These are phyloP conservation scores for Mustela nigripes DNA, from an alignment of 2,113 vertebrate species.

Conservation along the genomic window DNA sequence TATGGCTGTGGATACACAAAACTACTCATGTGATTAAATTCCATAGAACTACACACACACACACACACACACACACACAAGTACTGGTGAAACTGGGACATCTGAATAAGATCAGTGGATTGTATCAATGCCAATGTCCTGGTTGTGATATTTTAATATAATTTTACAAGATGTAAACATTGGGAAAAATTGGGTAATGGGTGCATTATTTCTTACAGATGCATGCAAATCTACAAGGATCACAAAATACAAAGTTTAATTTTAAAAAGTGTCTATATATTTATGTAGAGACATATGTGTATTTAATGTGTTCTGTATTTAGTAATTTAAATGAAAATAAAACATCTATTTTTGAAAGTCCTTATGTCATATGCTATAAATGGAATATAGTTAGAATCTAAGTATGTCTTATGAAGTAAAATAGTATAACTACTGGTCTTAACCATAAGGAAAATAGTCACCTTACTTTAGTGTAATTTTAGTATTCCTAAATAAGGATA, in stretches of 20 bases:
- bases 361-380: conserved; percentile 64
- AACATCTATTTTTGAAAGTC: conserved; percentile 53
- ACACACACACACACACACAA: neutral
- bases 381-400: conserved; percentile 63
- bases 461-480: conserved; percentile 75
- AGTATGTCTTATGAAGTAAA: conserved; percentile 64
- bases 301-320: conserved; percentile 63
- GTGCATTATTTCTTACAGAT: conserved; percentile 13
- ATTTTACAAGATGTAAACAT: neutral
- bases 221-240: neutral
- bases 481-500: conserved; percentile 61
- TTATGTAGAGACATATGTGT: neutral
- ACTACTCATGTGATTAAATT: neutral
- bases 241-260: conserved; percentile 24
- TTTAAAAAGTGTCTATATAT: conserved; percentile 37
- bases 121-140: neutral
- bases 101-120: neutral
- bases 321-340: conserved; percentile 68
- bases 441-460: conserved; percentile 67
- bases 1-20: neutral
- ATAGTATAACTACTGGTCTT: conserved; percentile 58
- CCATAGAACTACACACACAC: neutral
- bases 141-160: neutral
- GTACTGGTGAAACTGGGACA: neutral
- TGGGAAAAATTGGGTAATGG: neutral